Evolutionary conservation across 2,797 vertebrate genomes (phyloP), one percentile per base, ranked within the genome.

Genomic region (Botia almorhae): DNA sequence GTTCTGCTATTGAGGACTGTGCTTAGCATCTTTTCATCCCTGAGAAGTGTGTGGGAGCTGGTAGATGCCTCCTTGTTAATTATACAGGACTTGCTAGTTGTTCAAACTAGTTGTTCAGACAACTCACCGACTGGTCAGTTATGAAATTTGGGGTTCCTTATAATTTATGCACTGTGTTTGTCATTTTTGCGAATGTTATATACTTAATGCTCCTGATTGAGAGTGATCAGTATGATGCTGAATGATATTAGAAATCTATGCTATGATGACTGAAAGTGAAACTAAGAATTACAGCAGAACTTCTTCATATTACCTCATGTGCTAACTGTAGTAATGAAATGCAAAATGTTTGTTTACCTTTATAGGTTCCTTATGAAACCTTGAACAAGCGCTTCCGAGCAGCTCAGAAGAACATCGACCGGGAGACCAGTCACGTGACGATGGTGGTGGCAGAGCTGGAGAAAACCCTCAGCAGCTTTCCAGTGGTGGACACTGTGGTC

Each of bases 381-480:
- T 94, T 99, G 90, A 99, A 99, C 90, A 99, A 99, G 82, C 96
- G 98, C 0, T 99, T 99, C 86, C 94, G 98, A 70, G 98, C 98
- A 0, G 98, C 98, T 0, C 98, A 99, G 93, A 99, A 99, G 80
- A 98, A 98, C 90, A 99, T 99, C 0, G 98, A 99, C 87, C 91
- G 98, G 0, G 98, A 99, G 93, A 98, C 97, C 0, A 99, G 98
- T 92, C 98, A 99, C 94, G 98, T 99, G 51, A 97, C 96, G 3
- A 98, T 98, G 97, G 98, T 98, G n/a, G 98, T 99, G 50, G 98
- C 97, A 0, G 98, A 99, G 92, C 92, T 99, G 87, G 98, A 99
- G 92, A 99, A 99, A 92, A 99, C 98, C 0, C 90, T 99, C 85
- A 96, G 96, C 91, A 96, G 94, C 85, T 99, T 97, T 85, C 97